Conservation (phyloP, 2,888 invertebrate species). For the Bugulina stolonifera region DNA sequence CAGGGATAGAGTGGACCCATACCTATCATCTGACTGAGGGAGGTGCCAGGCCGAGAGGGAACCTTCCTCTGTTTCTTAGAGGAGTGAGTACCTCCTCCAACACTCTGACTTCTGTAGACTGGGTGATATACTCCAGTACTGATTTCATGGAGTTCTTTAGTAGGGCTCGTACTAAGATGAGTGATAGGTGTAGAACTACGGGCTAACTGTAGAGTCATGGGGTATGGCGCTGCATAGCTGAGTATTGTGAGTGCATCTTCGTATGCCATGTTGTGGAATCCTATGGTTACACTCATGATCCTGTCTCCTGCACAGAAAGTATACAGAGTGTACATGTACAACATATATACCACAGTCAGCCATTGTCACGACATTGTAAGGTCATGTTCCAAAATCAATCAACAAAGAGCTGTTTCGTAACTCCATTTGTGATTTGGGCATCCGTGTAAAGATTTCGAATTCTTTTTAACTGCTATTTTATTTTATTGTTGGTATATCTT, state of each 20-base stretch:
- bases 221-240: slow-evolving; percentile 82
- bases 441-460: too few relatives aligned
- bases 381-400: too few relatives aligned
- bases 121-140: slow-evolving; percentile 59
- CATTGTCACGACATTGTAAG: too few relatives aligned
- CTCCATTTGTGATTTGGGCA: too few relatives aligned
- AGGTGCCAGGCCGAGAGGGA: slow-evolving; percentile 20
- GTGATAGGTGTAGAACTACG: background rate
- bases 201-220: slow-evolving; percentile 41
- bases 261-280: slow-evolving; percentile 78
- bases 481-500: too few relatives aligned
- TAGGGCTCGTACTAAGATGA: background rate
- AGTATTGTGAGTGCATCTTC: slow-evolving; percentile 84
- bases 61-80: slow-evolving; percentile 8
- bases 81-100: background rate
- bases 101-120: slow-evolving; percentile 64
- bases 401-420: too few relatives aligned
- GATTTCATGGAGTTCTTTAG: background rate
- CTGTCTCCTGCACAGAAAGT: slow-evolving; percentile 76
- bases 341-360: too few relatives aligned
- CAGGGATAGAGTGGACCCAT: too few relatives aligned
- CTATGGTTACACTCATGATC: slow-evolving; percentile 77
- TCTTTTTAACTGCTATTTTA: too few relatives aligned
- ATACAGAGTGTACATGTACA: too few relatives aligned
- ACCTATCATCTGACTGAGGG: background rate